Evolutionary conservation across 2,113 vertebrate genomes (phyloP), one percentile per base, ranked within the genome.

Genomic region (Pachypanchax playfairii): DNA sequence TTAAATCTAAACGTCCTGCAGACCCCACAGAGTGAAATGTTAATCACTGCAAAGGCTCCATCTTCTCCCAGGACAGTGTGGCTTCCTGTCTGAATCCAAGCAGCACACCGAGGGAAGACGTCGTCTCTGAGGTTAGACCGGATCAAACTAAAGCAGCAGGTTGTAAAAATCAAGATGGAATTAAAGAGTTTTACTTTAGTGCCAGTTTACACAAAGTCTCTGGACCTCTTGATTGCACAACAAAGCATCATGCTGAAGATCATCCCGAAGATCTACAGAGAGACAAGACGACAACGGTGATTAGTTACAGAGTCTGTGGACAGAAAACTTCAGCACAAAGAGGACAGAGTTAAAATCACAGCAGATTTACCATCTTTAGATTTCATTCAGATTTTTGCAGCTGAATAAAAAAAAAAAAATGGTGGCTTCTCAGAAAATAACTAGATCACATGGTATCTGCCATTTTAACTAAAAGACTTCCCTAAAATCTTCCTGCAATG

Each of bases 181-280:
- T 73, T 58, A 76, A 58, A 59, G 21, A 28, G 6, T 1, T 48
- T 20, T 28, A 0, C 1, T 33, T 51, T 21, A 12, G 15, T 26
- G 26, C 6, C 0, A 0, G 17, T 53, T 93, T 89, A 96, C 72
- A 97, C 93, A 83, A 93, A 93, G 74, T 96, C 94, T 18, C 94
- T 85, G 82, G 88, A 96, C 75, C 78, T 91, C 80, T 94, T 94
- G 71, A 98, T 95, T 43, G 95, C 95, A 25, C 96, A 98, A 86
- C 95, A 96, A 54, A 98, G 91, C 73, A 98, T 77, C 94, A 98
- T 96, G 76, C 96, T 98, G 93, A 97, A 95, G 87, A 98, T 94
- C 97, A 98, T 97, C 26, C 97, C 96, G 2, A 98, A 95, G 57
- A 98, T 89, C 97, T 98, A 91, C 63, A 55, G 22, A 65, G 21